Conservation (phyloP, 2,113 vertebrate species). For the Struthio camelus region DNA sequence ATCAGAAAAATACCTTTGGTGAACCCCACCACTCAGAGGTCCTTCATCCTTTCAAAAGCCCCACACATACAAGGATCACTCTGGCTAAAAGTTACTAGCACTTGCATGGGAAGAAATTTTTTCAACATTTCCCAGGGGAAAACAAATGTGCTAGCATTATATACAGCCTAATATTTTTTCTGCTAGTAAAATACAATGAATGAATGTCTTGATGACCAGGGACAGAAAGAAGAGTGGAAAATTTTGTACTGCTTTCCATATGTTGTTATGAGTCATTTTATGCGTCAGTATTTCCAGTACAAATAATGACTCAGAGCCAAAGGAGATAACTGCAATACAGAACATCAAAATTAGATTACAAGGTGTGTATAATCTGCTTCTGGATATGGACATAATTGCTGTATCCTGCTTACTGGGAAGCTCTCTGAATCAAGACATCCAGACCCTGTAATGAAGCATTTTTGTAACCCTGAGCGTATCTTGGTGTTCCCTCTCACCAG, state of each 20-base stretch:
- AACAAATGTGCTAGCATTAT: background rate
- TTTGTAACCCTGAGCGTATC: background rate
- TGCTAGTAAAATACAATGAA: background rate
- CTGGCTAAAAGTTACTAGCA: background rate
- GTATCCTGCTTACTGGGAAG: background rate
- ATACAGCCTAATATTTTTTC: background rate
- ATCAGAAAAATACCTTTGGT: background rate
- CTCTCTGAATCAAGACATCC: background rate
- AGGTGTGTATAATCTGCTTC: constrained; percentile 25
- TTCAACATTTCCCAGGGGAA: background rate
- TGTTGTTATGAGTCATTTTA: background rate
- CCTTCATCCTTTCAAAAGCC: background rate
- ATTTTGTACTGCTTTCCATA: background rate
- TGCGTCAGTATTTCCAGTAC: constrained; percentile 18
- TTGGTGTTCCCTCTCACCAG: background rate
- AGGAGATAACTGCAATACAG: background rate
- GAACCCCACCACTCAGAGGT: background rate
- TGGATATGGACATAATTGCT: background rate
- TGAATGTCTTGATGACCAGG: background rate
- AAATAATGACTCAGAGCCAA: background rate
- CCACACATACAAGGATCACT: background rate
- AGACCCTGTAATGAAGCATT: background rate
- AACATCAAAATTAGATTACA: constrained; percentile 49
- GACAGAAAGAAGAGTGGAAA: background rate
- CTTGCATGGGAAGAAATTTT: background rate